Percentiles rank a stretch among this genome's conserved stretches.
Conservation (phyloP, 1,140 invertebrate species). For the Rhopalosiphum padi region DNA sequence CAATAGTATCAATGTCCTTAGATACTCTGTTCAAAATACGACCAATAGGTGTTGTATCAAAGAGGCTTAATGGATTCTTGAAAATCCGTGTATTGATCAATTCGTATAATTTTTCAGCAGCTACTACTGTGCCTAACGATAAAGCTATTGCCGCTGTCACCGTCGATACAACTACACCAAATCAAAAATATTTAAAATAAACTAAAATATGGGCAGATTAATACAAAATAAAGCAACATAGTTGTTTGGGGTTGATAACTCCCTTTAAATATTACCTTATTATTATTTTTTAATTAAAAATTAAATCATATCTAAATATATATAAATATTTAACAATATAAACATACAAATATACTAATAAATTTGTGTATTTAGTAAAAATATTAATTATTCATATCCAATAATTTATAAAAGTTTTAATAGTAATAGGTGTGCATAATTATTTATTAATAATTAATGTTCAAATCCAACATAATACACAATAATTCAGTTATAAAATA, state of each 20-base stretch:
- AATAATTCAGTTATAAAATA: neutral
- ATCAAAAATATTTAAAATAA: constrained; percentile 49
- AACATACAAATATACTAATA: neutral
- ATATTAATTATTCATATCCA: too few species aligned
- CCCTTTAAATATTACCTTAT: neutral
- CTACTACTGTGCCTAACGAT: constrained; percentile 65
- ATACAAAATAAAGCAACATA: neutral
- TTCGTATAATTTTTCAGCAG: constrained; percentile 79
- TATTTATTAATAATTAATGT: neutral
- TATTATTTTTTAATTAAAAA: neutral
- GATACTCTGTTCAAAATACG: constrained; percentile 86
- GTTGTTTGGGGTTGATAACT: neutral
- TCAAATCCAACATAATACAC: neutral
- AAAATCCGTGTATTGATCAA: constrained; percentile 75
- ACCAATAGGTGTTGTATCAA: constrained; percentile 87
- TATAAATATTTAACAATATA: neutral
- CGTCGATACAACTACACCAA: constrained; percentile 55
- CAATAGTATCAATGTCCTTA: constrained; percentile 73
- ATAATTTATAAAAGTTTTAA: neutral
- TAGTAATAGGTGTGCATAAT: neutral
- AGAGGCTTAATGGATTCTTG: constrained; percentile 79
- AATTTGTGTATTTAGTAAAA: neutral
- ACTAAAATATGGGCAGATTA: constrained; percentile 36
- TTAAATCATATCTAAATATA: neutral
- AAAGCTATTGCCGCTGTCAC: constrained; percentile 55